A percentile compares a stretch with the other conserved stretches of the same genome.
These are phyloP conservation scores for Mormyrus iriodes DNA, from an alignment of 2,113 vertebrate species.

Conservation along the genomic window DNA sequence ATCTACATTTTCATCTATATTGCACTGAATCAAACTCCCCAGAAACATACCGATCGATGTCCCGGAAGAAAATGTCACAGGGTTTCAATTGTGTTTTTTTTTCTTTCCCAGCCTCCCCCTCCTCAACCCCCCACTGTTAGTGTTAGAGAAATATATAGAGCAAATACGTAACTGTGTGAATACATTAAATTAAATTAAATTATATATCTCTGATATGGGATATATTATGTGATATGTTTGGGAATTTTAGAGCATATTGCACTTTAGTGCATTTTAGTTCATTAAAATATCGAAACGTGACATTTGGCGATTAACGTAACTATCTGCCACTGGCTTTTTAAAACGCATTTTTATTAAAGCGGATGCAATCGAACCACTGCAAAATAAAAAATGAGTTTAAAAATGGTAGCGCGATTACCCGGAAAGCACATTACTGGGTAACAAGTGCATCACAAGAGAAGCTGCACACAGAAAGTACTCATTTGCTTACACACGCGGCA, in stretches of 20 bases:
- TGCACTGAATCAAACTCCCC: conserved; percentile 10
- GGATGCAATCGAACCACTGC: neutral
- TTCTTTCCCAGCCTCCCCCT: conserved; percentile 22
- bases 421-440: neutral
- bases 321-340: neutral
- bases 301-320: neutral
- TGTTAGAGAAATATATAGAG: conserved; percentile 67
- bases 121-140: conserved; percentile 55
- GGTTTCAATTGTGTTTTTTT: conserved; percentile 48
- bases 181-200: neutral
- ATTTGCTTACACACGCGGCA: conserved; percentile 32
- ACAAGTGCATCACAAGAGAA: neutral
- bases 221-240: neutral
- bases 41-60: conserved; percentile 38
- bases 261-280: neutral
- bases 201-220: neutral
- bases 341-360: neutral
- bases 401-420: conserved; percentile 4
- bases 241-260: neutral
- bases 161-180: conserved; percentile 38
- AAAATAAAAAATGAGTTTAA: neutral
- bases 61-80: conserved; percentile 63
- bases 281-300: neutral
- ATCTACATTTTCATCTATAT: conserved; percentile 12
- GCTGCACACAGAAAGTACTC: conserved; percentile 18